Evolutionary conservation across 2,888 invertebrate species (phyloP), one percentile per base, ranked within the genome.

Genomic region (Stenurella melanura): DNA sequence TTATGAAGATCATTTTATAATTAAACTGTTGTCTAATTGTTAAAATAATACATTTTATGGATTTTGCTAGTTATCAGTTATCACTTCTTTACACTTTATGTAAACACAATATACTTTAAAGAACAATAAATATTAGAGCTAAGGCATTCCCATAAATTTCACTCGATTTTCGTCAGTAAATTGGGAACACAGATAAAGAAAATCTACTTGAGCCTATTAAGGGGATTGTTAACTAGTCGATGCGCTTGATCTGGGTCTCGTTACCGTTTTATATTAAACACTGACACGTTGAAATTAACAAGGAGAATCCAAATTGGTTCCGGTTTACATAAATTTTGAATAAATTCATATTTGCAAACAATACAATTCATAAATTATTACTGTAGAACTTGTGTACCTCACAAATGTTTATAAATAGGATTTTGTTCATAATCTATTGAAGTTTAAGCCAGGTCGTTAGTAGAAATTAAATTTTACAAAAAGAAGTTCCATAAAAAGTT

Each of bases 131-230:
- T 64, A 42, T 19, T 64, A 15, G 19, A 19, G 18, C 21, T 42
- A 42, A 64, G 42, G 19, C 64, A 21, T 64, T 18, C 64, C 19
- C 18, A 64, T 42, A 64, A 64, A 64, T 64, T 64, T 64, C 64
- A 42, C 19, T 42, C 64, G 19, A 19, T 64, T 64, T 42, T 42
- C 64, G 42, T 18, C 42, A 3, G 64, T 12, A 42, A 64, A 64
- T 38, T 64, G 64, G 64, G 42, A 64, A 64, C 42, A 42, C 64
- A n/a, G 42, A 64, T 21, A 64, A 30, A 64, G 64, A 42, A 64
- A 64, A 64, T 42, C 64, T 64, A 50, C 50, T 50, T 64, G 18
- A 42, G 64, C 64, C 64, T 42, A 42, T 63, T 38, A 42, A 42
- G 64, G 17, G 42, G 17, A 50, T 42, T 42, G 64, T 42, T 7